Evolutionary conservation across 1,140 invertebrate genomes (phyloP).

Genomic region (Acyrthosiphon pisum): DNA sequence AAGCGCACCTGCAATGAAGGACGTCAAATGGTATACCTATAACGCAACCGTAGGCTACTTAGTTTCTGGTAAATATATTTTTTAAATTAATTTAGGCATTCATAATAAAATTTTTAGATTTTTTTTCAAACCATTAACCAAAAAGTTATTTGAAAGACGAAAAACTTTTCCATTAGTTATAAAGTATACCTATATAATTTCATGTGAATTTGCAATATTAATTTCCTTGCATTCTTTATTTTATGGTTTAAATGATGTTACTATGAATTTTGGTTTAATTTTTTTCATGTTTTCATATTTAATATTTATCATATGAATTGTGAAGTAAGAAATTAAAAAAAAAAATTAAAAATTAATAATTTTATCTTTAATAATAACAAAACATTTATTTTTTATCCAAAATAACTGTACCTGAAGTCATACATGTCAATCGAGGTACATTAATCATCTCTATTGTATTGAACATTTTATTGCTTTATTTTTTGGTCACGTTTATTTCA

Average conservation of each 20-base stretch:
- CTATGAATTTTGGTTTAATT: no score
- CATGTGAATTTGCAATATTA: no score
- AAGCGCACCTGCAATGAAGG: constrained; percentile 85
- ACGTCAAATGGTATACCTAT: constrained; percentile 86
- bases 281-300: neutral
- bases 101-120: neutral
- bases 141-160: no score
- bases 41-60: constrained; percentile 84
- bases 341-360: neutral
- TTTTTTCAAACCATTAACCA: no score
- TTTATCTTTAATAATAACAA: no score
- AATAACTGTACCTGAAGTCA: neutral
- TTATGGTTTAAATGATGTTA: no score
- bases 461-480: neutral
- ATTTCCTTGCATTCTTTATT: no score
- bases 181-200: no score
- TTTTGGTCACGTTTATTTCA: neutral
- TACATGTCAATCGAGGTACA: neutral
- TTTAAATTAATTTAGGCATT: neutral
- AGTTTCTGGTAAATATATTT: constrained; percentile 74
- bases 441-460: neutral
- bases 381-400: neutral
- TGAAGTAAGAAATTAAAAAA: neutral
- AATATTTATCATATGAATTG: neutral
- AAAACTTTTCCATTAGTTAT: no score